These are phyloP conservation scores for Empis stercorea DNA, from an alignment of 2,888 invertebrate genomes.

Conservation along the genomic window DNA sequence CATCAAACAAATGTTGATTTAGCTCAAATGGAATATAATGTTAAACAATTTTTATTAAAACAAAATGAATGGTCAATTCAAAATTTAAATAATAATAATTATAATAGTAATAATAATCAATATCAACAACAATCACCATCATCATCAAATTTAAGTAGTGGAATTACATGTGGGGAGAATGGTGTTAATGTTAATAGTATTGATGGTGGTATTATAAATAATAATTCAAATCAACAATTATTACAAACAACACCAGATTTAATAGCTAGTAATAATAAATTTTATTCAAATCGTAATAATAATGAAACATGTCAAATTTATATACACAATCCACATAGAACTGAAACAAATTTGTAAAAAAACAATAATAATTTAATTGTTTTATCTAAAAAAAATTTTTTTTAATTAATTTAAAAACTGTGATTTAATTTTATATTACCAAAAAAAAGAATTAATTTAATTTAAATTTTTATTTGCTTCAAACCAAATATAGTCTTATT, in stretches of 20 bases:
- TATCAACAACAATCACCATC: slow-evolving; percentile 4
- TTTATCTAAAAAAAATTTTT: not conserved
- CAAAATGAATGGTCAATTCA: slow-evolving; percentile 37
- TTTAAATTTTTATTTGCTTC: not conserved
- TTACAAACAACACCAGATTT: slow-evolving; percentile 7
- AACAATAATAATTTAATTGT: not conserved
- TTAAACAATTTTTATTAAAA: slow-evolving; percentile 59
- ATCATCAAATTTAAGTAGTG: slow-evolving; percentile 8
- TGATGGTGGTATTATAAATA: not conserved
- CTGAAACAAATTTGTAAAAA: slow-evolving; percentile 36
- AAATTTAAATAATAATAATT: slow-evolving; percentile 11
- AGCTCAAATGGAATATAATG: slow-evolving; percentile 63
- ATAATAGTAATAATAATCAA: not conserved
- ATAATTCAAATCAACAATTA: not conserved
- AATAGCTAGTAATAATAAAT: slow-evolving; percentile 8
- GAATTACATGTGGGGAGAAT: not conserved
- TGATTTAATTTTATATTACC: not conserved
- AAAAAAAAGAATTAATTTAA: not conserved
- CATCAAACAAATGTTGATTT: slow-evolving; percentile 40
- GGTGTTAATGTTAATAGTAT: slow-evolving; percentile 1
- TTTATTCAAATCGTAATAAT: not conserved
- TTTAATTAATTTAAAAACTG: not conserved
- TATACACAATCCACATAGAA: slow-evolving; percentile 28
- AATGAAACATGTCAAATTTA: not conserved
- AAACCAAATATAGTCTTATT: not conserved